Conservation (phyloP, 1,140 invertebrate species). For the Sarcophaga bullata region DNA sequence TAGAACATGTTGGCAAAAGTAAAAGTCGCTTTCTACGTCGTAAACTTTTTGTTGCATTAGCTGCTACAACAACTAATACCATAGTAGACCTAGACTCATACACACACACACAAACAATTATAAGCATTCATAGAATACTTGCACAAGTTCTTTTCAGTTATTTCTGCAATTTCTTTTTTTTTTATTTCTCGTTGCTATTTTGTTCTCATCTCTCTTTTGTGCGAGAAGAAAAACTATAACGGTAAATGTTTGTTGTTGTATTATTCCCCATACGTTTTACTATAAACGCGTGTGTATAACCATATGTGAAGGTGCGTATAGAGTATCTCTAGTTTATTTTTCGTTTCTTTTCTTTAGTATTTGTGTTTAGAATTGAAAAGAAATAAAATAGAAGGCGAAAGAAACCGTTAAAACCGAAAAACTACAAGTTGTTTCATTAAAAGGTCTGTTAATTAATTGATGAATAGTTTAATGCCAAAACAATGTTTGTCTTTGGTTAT, state of each 20-base stretch:
- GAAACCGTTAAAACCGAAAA: background rate
- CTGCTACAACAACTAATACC: background rate
- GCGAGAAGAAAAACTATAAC: background rate
- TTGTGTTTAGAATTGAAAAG: too few species aligned
- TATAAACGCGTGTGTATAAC: too few species aligned
- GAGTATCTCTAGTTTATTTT: too few species aligned
- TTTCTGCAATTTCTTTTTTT: background rate
- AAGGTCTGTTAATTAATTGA: constrained; percentile 36
- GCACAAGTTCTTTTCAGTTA: constrained; percentile 33
- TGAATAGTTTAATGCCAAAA: constrained; percentile 20
- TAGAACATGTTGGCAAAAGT: constrained; percentile 22
- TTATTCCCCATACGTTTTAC: background rate
- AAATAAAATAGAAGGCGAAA: too few species aligned
- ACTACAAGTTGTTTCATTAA: background rate
- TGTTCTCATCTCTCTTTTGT: background rate
- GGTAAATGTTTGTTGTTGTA: background rate
- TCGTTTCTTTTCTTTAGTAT: too few species aligned
- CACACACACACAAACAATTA: background rate
- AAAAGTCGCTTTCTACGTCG: constrained; percentile 21
- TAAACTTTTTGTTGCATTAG: too few species aligned
- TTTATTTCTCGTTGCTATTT: background rate
- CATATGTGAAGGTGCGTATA: too few species aligned
- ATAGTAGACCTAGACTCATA: background rate
- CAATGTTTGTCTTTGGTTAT: background rate
- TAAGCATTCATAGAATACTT: background rate